Conservation (phyloP, 2,113 vertebrate genomes). For the Psittacus erithacus region DNA sequence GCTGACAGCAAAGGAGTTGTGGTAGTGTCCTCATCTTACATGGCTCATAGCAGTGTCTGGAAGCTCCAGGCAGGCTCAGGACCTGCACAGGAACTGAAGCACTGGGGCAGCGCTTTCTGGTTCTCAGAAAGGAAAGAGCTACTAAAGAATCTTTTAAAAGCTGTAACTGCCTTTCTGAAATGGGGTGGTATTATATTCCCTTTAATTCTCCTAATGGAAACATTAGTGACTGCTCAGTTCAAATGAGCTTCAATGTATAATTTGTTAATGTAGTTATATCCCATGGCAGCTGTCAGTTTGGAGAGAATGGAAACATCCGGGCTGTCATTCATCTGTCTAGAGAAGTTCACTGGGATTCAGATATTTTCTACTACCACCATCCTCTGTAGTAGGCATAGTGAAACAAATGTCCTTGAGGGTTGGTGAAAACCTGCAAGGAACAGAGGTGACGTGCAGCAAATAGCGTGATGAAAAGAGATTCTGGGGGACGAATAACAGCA, state of each 20-base stretch:
- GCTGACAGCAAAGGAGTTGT: not conserved
- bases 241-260: not conserved
- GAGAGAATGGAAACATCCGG: not conserved
- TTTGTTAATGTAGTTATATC: not conserved
- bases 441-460: conserved; percentile 27
- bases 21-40: not conserved
- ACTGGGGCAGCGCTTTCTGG: not conserved
- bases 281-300: not conserved
- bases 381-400: not conserved
- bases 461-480: not conserved
- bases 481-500: not conserved
- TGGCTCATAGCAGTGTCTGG: not conserved
- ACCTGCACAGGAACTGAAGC: not conserved
- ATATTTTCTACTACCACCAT: not conserved
- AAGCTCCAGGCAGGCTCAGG: not conserved
- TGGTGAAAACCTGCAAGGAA: conserved; percentile 15
- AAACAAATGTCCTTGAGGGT: conserved; percentile 33
- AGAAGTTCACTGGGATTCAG: not conserved
- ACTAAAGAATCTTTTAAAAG: not conserved
- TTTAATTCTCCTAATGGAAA: conserved; percentile 10
- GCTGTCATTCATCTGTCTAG: not conserved
- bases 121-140: not conserved
- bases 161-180: not conserved
- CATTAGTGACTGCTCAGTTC: not conserved
- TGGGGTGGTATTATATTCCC: not conserved